Percentiles rank a stretch among this genome's conserved stretches.
These are phyloP conservation scores for Pseudochaenichthys georgianus DNA, from an alignment of 2,797 vertebrate genomes.

Conservation along the genomic window DNA sequence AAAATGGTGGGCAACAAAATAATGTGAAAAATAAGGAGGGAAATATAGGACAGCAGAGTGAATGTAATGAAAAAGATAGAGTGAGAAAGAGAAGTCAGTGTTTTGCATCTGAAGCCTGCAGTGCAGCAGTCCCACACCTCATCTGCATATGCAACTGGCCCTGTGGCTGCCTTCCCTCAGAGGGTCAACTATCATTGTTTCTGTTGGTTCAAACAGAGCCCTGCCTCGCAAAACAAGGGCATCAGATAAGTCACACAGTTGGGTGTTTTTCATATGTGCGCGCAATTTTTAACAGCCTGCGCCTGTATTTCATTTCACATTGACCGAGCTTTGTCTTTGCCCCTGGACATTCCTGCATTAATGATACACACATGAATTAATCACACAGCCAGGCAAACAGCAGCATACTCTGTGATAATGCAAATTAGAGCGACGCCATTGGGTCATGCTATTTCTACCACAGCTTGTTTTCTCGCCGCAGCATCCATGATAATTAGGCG, in stretches of 20 bases:
- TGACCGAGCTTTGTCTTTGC: conserved; percentile 84
- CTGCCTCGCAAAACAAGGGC: conserved; percentile 71
- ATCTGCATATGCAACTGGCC: conserved; percentile 81
- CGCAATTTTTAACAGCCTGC: conserved; percentile 47
- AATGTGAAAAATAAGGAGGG: conserved; percentile 50
- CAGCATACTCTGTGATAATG: conserved; percentile 77
- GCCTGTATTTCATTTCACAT: conserved; percentile 71
- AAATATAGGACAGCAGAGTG: conserved; percentile 22
- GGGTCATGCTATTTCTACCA: conserved; percentile 69
- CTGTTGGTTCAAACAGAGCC: conserved; percentile 74
- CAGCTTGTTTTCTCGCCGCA: conserved; percentile 63
- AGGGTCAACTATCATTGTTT: conserved; percentile 77
- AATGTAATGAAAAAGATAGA: conserved; percentile 46
- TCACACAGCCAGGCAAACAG: conserved; percentile 80
- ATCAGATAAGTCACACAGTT: conserved; percentile 66
- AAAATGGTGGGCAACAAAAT: conserved; percentile 39
- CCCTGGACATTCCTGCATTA: conserved; percentile 83
- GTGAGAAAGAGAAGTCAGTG: conserved; percentile 24
- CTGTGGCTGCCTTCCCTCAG: conserved; percentile 69
- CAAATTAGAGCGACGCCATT: conserved; percentile 69
- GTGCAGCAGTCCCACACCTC: conserved; percentile 65
- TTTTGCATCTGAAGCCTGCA: conserved; percentile 66
- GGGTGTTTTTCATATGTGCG: conserved; percentile 55
- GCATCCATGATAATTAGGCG: conserved; percentile 75
- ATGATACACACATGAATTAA: conserved; percentile 85